phyloP scores from a whole-genome alignment of 2,797 vertebrate species.

The Notolabrus celidotus region DNA sequence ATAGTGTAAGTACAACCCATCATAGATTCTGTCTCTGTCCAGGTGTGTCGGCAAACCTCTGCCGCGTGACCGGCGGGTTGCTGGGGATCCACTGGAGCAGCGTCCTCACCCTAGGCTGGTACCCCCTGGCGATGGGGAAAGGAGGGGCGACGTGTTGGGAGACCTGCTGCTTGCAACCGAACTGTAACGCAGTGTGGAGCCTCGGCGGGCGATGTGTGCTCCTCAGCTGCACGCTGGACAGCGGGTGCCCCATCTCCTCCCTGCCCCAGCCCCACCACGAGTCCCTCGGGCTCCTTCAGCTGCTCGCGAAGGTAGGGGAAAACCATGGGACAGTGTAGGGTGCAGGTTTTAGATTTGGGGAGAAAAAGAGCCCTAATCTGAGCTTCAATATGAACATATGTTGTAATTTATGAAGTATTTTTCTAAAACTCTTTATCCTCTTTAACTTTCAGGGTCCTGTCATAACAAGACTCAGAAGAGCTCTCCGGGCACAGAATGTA shows the following conservation, averaged over 20 bases:
- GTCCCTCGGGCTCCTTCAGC: conserved; percentile 84
- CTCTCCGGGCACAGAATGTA: background rate
- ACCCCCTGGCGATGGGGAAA: conserved; percentile 74
- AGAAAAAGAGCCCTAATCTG: no score
- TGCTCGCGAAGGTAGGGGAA: conserved; percentile 73
- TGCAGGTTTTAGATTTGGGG: no score
- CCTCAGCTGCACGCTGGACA: conserved; percentile 84
- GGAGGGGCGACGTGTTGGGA: conserved; percentile 83
- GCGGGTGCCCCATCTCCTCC: conserved; percentile 81
- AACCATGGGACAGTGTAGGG: no score
- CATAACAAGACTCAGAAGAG: conserved; percentile 47
- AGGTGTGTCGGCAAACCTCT: conserved; percentile 77
- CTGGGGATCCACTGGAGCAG: conserved; percentile 85
- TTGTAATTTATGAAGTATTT: background rate
- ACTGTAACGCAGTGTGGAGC: conserved; percentile 93
- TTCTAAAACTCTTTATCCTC: background rate
- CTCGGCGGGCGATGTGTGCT: conserved; percentile 90
- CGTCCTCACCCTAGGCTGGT: conserved; percentile 80
- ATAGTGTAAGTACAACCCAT: no score
- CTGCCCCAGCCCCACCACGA: conserved; percentile 79
- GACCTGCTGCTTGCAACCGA: conserved; percentile 89
- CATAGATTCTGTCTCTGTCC: background rate
- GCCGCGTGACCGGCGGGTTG: conserved; percentile 83
- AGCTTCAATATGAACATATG: background rate
- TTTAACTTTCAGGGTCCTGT: conserved; percentile 47